Evolutionary conservation across 1,140 invertebrate genomes (phyloP), one percentile per base, ranked within the genome.

Genomic region (Aphelenchoides fujianensis): DNA sequence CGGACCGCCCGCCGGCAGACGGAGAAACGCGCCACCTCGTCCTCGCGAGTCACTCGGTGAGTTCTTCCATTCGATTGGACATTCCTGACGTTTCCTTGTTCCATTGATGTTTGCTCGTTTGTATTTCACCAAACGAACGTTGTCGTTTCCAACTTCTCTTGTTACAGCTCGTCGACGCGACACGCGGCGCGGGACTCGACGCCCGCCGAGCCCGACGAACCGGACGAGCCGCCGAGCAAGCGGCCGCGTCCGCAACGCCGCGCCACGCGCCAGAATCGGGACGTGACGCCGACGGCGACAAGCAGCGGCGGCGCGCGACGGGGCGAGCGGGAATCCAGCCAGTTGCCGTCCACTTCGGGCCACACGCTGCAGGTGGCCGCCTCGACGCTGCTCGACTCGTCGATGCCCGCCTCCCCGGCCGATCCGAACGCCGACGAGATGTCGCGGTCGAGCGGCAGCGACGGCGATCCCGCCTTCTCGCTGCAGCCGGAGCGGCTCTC

Each of bases 401-500:
- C 41, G 41, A 48, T 16, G 23, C 41, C 23, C 41, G 23, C 12
- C 41, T 48, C 41, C 23, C 41, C 41, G 23, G 12, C 41, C 41
- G 41, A 48, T 48, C 55, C 55, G 34, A 7, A 5, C 34, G 12
- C 23, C 12, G 55, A 59, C 5, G 55, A 5, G 34, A 59, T 16
- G 12, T 36, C 31, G 16, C 63, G 31, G 12, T 66, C 32, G n/a
- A 66, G 63, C 32, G 32, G 32, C 12, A 63, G 63, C 34, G 7
- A 37, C 19, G 7, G 19, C 55, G 55, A 36, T 1, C 63, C 34
- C 19, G 31, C 1, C 19, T 66, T 66, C n/a, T 27, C 12, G 19
- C 53, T 66, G 31, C 63, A 66, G 34, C 63, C 63, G 1, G 63
- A 66, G 30, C 27, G 63, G 12, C 32, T 66, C 12, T 66, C 63